phyloP scores from a whole-genome alignment of 2,888 invertebrate genomes.

The Homarus gammarus region DNA sequence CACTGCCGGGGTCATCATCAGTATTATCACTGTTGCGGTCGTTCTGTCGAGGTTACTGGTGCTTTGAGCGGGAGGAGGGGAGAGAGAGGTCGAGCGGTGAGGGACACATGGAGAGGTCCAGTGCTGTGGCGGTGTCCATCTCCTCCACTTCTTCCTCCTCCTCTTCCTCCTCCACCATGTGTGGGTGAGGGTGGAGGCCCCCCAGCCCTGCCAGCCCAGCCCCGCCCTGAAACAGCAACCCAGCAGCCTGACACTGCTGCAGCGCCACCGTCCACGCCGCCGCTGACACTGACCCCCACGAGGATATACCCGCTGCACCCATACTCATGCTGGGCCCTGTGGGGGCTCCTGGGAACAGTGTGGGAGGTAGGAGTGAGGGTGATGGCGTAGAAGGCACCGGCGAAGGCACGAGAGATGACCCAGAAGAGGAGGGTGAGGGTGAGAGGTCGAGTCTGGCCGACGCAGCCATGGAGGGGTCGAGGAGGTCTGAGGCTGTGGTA shows the following conservation, averaged over 20 bases:
- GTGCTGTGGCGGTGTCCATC: constrained; percentile 62
- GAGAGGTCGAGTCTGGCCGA: constrained; percentile 66
- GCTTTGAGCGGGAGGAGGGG: constrained; percentile 67
- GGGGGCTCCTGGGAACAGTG: constrained; percentile 60
- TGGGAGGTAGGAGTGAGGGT: constrained; percentile 68
- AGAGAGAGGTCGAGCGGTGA: constrained; percentile 74
- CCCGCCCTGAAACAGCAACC: constrained; percentile 63
- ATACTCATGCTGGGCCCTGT: constrained; percentile 35
- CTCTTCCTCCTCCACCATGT: constrained; percentile 65
- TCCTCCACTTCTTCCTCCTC: constrained; percentile 49
- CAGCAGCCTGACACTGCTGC: constrained; percentile 67
- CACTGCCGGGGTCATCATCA: neutral
- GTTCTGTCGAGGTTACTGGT: constrained; percentile 40
- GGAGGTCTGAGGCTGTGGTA: constrained; percentile 28
- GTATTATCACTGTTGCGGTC: neutral
- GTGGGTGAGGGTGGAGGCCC: constrained; percentile 33
- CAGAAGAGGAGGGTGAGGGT: constrained; percentile 74
- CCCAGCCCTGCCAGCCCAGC: constrained; percentile 62
- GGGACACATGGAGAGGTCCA: constrained; percentile 74
- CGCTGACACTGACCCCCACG: constrained; percentile 65
- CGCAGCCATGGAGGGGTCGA: constrained; percentile 53
- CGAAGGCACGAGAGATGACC: constrained; percentile 69
- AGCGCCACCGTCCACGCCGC: constrained; percentile 73
- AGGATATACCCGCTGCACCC: constrained; percentile 58
- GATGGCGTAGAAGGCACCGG: constrained; percentile 70